Conservation (phyloP, 2,797 vertebrate species). For the Periparus ater region DNA sequence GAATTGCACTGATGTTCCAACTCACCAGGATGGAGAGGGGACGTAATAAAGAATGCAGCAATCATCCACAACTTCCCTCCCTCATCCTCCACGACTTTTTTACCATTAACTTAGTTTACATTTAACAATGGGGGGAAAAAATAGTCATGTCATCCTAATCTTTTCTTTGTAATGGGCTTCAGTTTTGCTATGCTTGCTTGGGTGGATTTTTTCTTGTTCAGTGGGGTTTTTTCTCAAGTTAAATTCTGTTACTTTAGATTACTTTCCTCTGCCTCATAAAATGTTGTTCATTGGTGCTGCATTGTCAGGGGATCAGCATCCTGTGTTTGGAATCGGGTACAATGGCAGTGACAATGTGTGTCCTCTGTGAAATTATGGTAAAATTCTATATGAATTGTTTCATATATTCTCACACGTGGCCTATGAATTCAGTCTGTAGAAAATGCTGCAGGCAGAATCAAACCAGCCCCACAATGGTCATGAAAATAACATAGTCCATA, state of each 20-base stretch:
- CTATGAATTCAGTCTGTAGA: not conserved
- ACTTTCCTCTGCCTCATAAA: not conserved
- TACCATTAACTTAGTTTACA: constrained; percentile 43
- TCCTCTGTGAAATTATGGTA: not conserved
- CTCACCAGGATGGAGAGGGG: not conserved
- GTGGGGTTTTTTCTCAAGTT: not conserved
- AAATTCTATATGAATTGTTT: constrained; percentile 26
- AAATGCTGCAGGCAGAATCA: not conserved
- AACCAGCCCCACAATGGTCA: not conserved
- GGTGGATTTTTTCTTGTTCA: not conserved
- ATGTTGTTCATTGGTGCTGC: not conserved
- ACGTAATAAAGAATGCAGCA: constrained; percentile 13
- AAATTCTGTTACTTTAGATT: not conserved
- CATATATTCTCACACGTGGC: not conserved
- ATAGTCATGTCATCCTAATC: constrained; percentile 4
- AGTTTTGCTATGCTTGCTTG: not conserved
- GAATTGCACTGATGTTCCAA: constrained; percentile 32
- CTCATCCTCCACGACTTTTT: not conserved
- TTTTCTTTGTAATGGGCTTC: constrained; percentile 21
- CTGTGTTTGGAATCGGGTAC: constrained; percentile 42
- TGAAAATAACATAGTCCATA: not conserved
- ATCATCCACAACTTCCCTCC: constrained; percentile 10
- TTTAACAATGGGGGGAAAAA: constrained; percentile 55
- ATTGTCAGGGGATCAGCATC: not conserved
- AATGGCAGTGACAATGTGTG: constrained; percentile 12